Evolutionary conservation across 2,888 invertebrate genomes (phyloP).

Genomic region (Emmelina monodactyla): DNA sequence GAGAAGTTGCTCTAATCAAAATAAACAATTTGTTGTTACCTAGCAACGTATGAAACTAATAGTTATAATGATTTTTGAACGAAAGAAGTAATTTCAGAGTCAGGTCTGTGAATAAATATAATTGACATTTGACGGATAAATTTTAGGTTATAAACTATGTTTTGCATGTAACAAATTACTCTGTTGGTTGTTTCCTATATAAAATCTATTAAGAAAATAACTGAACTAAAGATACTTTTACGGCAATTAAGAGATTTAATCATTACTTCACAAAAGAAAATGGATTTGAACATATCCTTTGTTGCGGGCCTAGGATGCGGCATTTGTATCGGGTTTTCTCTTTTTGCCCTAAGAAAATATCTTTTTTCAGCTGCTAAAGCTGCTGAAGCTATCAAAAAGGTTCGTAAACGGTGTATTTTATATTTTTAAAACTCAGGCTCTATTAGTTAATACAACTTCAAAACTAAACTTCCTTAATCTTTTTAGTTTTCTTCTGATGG

Average conservation of each 20-base stretch:
- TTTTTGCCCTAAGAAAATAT: constrained; percentile 39
- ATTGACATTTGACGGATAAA: too few relatives aligned
- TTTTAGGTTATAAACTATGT: too few relatives aligned
- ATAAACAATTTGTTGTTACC: too few relatives aligned
- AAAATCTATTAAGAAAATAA: too few relatives aligned
- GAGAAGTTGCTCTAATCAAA: too few relatives aligned
- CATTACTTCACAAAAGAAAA: constrained; percentile 40
- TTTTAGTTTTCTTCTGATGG: constrained; percentile 42
- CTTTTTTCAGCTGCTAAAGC: constrained; percentile 22
- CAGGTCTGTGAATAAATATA: too few relatives aligned
- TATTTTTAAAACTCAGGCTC: not conserved
- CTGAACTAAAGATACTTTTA: too few relatives aligned
- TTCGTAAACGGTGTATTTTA: constrained; percentile 12
- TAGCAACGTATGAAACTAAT: too few relatives aligned
- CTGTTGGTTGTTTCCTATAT: too few relatives aligned
- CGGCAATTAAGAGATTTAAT: constrained; percentile 15
- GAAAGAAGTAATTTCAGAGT: too few relatives aligned
- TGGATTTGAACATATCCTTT: constrained; percentile 45
- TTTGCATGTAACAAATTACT: too few relatives aligned
- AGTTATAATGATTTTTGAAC: too few relatives aligned
- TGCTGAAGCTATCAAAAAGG: constrained; percentile 30
- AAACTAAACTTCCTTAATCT: not conserved
- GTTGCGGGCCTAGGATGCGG: constrained; percentile 52
- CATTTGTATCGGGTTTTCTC: constrained; percentile 47
- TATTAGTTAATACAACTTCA: not conserved